A percentile compares a stretch with the other conserved stretches of the same genome.
Evolutionary conservation across 2,888 invertebrate species (phyloP).

Genomic region (Troides aeacus): DNA sequence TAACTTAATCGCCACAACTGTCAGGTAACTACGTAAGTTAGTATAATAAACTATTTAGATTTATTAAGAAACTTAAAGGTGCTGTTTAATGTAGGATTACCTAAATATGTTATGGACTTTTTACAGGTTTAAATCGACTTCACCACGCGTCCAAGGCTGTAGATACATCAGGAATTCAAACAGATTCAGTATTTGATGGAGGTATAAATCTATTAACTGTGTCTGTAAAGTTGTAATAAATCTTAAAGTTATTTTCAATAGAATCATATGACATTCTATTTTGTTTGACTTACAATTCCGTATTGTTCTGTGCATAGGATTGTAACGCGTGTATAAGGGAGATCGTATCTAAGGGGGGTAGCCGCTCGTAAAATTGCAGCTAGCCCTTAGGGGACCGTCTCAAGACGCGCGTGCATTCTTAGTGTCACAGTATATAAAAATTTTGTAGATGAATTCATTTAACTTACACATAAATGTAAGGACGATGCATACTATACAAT

Average conservation of each 20-base stretch:
- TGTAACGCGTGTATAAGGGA: conserved; percentile 50
- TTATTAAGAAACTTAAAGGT: no score
- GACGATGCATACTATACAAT: no score
- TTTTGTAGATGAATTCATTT: conserved; percentile 36
- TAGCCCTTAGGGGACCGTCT: conserved; percentile 69
- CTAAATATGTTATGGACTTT: no score
- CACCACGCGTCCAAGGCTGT: not conserved
- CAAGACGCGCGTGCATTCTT: conserved; percentile 77
- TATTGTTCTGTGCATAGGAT: conserved; percentile 49
- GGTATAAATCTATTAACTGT: no score
- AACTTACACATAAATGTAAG: not conserved
- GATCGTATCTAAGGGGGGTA: conserved; percentile 52
- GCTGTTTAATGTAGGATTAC: no score
- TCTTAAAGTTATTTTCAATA: not conserved
- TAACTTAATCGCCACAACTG: no score
- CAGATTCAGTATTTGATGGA: no score
- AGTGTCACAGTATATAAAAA: conserved; percentile 47
- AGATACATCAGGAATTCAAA: not conserved
- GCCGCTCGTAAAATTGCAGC: conserved; percentile 76
- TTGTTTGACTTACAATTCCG: conserved; percentile 32
- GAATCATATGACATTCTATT: conserved; percentile 27
- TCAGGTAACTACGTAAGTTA: no score
- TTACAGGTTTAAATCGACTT: no score
- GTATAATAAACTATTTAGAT: no score
- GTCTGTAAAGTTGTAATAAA: not conserved